Percentiles rank a stretch among this genome's conserved stretches.
These are phyloP conservation scores for Invenusta paracnida DNA, from an alignment of 2,888 invertebrate genomes.

Conservation along the genomic window DNA sequence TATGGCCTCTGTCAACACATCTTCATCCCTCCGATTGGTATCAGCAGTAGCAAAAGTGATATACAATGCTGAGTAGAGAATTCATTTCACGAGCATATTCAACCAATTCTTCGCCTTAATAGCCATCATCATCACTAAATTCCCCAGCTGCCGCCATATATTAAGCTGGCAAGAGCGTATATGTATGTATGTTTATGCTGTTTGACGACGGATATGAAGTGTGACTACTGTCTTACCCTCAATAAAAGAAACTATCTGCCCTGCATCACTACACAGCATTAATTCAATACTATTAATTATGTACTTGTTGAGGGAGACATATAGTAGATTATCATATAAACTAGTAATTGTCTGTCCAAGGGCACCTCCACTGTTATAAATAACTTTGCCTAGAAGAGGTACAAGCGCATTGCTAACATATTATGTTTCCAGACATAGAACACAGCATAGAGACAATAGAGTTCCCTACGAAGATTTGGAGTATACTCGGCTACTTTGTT, in stretches of 20 bases:
- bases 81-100: neutral
- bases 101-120: neutral
- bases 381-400: neutral
- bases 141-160: neutral
- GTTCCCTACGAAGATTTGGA: too few species aligned
- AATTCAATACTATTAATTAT: neutral
- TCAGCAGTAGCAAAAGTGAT: neutral
- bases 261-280: neutral
- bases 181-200: neutral
- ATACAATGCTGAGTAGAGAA: neutral
- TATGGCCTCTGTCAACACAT: neutral
- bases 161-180: neutral
- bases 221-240: neutral
- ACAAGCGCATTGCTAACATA: neutral
- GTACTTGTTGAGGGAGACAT: neutral
- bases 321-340: neutral
- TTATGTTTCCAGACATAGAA: too few species aligned
- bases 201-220: neutral
- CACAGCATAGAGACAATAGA: too few species aligned
- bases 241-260: neutral
- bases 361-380: neutral
- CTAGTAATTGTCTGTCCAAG: neutral
- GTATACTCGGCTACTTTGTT: too few species aligned
- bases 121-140: too few species aligned
- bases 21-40: neutral